phyloP scores from a whole-genome alignment of 2,888 invertebrate genomes.

The Latrodectus hesperus region DNA sequence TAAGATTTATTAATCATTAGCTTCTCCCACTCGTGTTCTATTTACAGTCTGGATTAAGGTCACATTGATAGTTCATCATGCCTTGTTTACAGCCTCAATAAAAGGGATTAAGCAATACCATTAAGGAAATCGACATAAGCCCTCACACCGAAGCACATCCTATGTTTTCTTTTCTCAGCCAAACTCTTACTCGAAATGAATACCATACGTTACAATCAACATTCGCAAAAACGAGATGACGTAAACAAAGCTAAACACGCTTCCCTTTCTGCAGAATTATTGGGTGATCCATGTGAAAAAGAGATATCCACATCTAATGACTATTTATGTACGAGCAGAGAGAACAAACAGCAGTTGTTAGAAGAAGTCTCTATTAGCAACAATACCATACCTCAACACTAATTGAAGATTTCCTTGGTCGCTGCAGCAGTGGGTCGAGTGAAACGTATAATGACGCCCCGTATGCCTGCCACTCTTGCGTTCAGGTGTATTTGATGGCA shows the following conservation, averaged over 20 bases:
- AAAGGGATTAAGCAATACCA: too few species aligned
- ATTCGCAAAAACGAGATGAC: not conserved
- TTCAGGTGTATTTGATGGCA: conserved; percentile 61
- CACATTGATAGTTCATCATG: too few species aligned
- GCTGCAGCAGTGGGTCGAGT: conserved; percentile 3
- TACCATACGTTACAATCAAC: not conserved
- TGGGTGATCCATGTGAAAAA: conserved; percentile 26
- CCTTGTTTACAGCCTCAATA: too few species aligned
- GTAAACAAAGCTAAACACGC: not conserved
- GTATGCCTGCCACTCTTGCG: conserved; percentile 15
- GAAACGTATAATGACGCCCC: conserved; percentile 17
- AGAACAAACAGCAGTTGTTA: conserved; percentile 22
- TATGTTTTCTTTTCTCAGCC: not conserved
- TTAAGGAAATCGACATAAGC: too few species aligned
- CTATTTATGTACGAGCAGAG: conserved; percentile 51
- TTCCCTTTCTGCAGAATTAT: conserved; percentile 29
- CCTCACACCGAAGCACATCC: too few species aligned
- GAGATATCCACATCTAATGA: conserved; percentile 31
- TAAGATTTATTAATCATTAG: too few species aligned
- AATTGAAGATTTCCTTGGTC: conserved; percentile 37
- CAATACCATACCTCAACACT: conserved; percentile 24
- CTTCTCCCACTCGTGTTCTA: too few species aligned
- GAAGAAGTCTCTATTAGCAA: not conserved
- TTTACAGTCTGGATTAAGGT: too few species aligned
- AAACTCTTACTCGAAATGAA: not conserved